phyloP scores from a whole-genome alignment of 2,888 invertebrate species.

The Silvanus unidentatus region DNA sequence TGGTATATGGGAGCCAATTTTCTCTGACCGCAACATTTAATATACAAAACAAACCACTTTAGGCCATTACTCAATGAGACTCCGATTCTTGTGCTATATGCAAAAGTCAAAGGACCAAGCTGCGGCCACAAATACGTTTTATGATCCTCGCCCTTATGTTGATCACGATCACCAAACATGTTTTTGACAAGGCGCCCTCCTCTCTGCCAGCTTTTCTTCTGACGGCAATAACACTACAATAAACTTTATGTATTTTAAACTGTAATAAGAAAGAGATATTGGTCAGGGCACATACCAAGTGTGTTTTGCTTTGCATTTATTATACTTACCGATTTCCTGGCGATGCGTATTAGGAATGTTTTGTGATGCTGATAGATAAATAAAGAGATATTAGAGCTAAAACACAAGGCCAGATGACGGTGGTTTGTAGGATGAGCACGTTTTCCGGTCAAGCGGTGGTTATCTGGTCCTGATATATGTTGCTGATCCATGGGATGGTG shows the following conservation, averaged over 20 bases:
- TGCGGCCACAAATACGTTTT: constrained; percentile 36
- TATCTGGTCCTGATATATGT: constrained; percentile 25
- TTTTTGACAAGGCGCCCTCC: constrained; percentile 44
- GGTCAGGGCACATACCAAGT: background rate
- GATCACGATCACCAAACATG: constrained; percentile 35
- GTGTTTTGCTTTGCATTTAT: constrained; percentile 31
- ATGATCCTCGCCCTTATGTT: constrained; percentile 26
- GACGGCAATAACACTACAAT: constrained; percentile 45
- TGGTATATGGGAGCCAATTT: background rate
- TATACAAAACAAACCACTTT: constrained; percentile 29
- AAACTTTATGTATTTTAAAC: constrained; percentile 26
- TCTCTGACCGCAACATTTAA: constrained; percentile 28
- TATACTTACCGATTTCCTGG: constrained; percentile 31
- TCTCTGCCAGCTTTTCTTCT: too few species aligned
- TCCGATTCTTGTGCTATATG: constrained; percentile 27
- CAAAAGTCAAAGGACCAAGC: constrained; percentile 4
- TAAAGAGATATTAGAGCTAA: constrained; percentile 40
- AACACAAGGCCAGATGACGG: constrained; percentile 30
- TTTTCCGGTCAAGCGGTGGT: constrained; percentile 25
- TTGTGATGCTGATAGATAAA: constrained; percentile 43
- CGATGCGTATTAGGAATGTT: constrained; percentile 24
- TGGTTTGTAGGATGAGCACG: constrained; percentile 30
- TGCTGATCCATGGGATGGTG: constrained; percentile 9
- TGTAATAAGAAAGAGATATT: constrained; percentile 2
- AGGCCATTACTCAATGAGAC: constrained; percentile 34